Conservation (phyloP, 2,113 vertebrate species). For the Coptodon bakossiorum region DNA sequence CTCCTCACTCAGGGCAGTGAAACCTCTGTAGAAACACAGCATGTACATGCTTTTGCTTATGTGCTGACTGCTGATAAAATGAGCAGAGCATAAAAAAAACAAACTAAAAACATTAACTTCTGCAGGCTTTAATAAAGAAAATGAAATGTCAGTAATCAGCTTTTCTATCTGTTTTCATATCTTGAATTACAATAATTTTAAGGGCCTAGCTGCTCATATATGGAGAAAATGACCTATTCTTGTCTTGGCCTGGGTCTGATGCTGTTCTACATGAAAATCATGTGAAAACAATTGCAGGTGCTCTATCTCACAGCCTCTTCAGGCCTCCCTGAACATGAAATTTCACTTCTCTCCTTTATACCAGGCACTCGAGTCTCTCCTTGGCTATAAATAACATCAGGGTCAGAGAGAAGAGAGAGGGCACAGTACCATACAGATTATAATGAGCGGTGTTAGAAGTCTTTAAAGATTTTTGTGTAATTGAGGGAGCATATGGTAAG, state of each 20-base stretch:
- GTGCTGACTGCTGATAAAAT: neutral
- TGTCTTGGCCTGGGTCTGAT: neutral
- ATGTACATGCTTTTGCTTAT: neutral
- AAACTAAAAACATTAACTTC: neutral
- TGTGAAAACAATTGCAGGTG: constrained; percentile 57
- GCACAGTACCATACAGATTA: constrained; percentile 13
- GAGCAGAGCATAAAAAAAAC: neutral
- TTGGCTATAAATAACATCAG: constrained; percentile 38
- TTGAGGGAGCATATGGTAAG: constrained; percentile 59
- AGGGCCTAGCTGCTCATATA: neutral
- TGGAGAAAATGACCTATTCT: constrained; percentile 41
- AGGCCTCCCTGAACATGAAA: constrained; percentile 34
- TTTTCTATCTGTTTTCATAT: neutral
- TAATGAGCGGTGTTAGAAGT: constrained; percentile 29
- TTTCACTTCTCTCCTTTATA: constrained; percentile 41
- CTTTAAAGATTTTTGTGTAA: constrained; percentile 49
- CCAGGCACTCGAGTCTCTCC: neutral
- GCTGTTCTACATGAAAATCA: constrained; percentile 51
- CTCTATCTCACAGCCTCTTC: constrained; percentile 13
- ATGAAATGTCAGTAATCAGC: constrained; percentile 22
- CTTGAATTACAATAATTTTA: constrained; percentile 4
- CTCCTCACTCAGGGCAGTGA: neutral
- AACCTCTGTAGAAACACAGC: neutral
- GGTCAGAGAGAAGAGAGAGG: neutral
- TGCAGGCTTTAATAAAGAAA: constrained; percentile 3